Evolutionary conservation across 2,113 vertebrate species (phyloP).

Genomic region (Ariopsis seemanni): DNA sequence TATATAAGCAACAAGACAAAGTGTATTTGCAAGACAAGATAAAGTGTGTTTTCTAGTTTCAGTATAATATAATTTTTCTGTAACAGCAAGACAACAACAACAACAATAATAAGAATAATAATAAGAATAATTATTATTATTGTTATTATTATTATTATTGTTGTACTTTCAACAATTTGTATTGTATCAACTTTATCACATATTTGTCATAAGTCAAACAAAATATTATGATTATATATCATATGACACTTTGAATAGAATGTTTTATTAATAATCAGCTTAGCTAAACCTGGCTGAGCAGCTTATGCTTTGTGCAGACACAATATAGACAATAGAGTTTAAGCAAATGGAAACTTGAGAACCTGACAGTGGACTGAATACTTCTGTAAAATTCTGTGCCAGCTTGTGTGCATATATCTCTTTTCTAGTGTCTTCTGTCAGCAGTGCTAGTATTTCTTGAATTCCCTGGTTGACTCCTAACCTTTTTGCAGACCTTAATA

Average conservation of each 20-base stretch:
- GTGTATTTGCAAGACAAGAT: background rate
- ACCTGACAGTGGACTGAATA: background rate
- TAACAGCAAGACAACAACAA: background rate
- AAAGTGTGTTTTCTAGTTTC: background rate
- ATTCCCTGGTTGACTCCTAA: slow-evolving; percentile 64
- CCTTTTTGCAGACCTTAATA: slow-evolving; percentile 70
- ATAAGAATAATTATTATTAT: background rate
- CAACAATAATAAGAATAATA: background rate
- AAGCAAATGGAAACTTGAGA: background rate
- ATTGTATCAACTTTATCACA: background rate
- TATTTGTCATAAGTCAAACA: background rate
- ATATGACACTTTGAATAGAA: background rate
- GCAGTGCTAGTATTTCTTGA: slow-evolving; percentile 58
- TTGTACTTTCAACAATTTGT: no score
- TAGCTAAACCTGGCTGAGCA: background rate
- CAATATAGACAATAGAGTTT: background rate
- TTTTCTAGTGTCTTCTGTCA: slow-evolving; percentile 57
- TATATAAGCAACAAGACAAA: background rate
- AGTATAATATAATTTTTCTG: background rate
- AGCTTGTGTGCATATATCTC: slow-evolving; percentile 16
- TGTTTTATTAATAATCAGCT: background rate
- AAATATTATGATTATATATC: background rate
- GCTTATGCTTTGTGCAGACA: background rate
- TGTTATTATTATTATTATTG: no score
- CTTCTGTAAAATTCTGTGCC: background rate